Evolutionary conservation across 1,140 invertebrate genomes (phyloP).

Genomic region (Drosophila sp.): DNA sequence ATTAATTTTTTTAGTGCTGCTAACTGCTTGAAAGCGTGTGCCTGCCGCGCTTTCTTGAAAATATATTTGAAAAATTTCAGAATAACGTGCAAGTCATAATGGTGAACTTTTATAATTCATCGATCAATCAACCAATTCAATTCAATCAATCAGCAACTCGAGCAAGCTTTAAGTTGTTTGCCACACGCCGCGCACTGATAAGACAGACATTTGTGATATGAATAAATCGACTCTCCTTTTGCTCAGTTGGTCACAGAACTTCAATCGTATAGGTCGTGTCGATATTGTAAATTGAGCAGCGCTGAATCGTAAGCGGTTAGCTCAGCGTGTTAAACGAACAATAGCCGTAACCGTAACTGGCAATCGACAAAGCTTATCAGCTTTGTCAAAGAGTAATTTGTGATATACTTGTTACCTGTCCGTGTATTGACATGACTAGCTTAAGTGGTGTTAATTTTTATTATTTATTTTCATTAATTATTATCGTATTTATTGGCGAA

Average conservation of each 20-base stretch:
- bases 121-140: constrained; percentile 6
- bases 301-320: constrained; percentile 33
- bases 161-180: neutral
- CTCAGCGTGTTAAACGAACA: constrained; percentile 35
- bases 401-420: constrained; percentile 66
- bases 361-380: constrained; percentile 63
- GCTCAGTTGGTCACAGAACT: constrained; percentile 62
- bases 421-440: constrained; percentile 76
- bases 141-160: constrained; percentile 25
- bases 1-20: constrained; percentile 19
- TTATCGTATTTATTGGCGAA: constrained; percentile 74
- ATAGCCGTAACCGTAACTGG: constrained; percentile 25
- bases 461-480: constrained; percentile 66
- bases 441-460: constrained; percentile 80
- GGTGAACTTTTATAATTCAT: neutral
- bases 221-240: constrained; percentile 12
- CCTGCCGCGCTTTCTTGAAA: constrained; percentile 13
- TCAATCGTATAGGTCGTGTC: constrained; percentile 54
- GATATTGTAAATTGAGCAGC: neutral
- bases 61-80: neutral
- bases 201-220: constrained; percentile 41
- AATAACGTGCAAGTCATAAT: neutral
- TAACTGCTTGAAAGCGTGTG: constrained; percentile 5
- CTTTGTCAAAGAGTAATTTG: constrained; percentile 77
- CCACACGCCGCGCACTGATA: constrained; percentile 38